Evolutionary conservation across 2,113 vertebrate species (phyloP), one percentile per base, ranked within the genome.

Genomic region (Rhea pennata): DNA sequence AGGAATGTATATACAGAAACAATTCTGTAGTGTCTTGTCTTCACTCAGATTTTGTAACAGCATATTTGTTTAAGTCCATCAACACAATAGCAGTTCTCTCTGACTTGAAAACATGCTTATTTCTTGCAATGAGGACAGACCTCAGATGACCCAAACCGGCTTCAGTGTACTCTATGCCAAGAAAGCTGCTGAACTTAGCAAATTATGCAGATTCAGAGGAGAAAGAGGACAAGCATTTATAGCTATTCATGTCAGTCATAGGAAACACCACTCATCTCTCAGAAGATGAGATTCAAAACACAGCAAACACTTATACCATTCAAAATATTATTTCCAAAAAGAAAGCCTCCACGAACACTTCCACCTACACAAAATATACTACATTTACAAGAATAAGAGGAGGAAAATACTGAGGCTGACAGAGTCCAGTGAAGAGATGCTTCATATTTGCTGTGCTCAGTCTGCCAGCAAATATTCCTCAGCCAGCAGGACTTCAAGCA

Each of bases 381-480:
- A 20, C 42, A 6, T 12, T 59, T n/a, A 10, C 40, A 72, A 81
- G 46, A 56, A 33, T 62, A 65, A 20, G 6, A 65, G 66, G 66
- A 76, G 66, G 66, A 76, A 81, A 79, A 16, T 36, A 36, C 36
- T 36, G 36, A 36, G 36, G 36, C 36, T 36, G 36, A 36, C 36
- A 36, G 36, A 36, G 36, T 36, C 36, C 36, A 36, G 31, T 2
- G 0, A 84, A 72, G 42, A 87, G 53, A 89, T 36, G 39, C 81
- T 91, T 79, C 48, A 20, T 24, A 66, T 74, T 56, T 48, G 29
- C 81, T 46, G 73, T 2, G 61, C 51, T 79, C 10, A 22, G 33
- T 46, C 80, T 76, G 91, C 70, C 84, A 78, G 66, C 66, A 93
- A 76, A 74, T 53, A 56, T 61, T 76, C 84, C 87, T 72, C 80